phyloP scores from a whole-genome alignment of 2,113 vertebrate species.

The Dromas ardeola region DNA sequence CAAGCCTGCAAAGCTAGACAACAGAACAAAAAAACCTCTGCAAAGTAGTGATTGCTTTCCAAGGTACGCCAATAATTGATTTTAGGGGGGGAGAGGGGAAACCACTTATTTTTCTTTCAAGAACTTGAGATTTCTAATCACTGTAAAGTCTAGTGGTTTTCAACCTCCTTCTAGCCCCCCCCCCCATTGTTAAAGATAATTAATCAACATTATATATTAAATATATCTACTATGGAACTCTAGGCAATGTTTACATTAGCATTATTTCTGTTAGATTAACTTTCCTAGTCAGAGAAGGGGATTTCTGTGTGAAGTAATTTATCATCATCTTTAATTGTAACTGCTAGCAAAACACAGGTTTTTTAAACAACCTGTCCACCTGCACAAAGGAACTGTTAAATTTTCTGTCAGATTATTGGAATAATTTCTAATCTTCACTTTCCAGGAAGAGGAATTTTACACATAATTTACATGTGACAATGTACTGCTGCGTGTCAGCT shows the following conservation, averaged over 20 bases:
- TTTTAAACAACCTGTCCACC: not conserved
- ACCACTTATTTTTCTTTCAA: not conserved
- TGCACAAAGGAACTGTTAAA: not conserved
- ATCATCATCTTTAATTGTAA: not conserved
- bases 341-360: not conserved
- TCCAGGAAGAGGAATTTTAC: not conserved
- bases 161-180: not conserved
- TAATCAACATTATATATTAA: not conserved
- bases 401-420: not conserved
- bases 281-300: not conserved
- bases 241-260: not conserved
- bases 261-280: not conserved
- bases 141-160: not conserved
- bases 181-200: not conserved
- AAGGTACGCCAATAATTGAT: not conserved
- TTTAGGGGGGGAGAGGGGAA: fast-evolving
- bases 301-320: not conserved
- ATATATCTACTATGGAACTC: not conserved
- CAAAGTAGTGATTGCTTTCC: not conserved
- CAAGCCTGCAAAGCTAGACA: not conserved
- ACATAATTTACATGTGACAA: not conserved
- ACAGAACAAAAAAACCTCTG: not conserved
- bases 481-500: not conserved
- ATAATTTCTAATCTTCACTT: not conserved
- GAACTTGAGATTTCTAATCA: not conserved